These are phyloP conservation scores for Malurus melanocephalus DNA, from an alignment of 2,113 vertebrate species.

Conservation along the genomic window DNA sequence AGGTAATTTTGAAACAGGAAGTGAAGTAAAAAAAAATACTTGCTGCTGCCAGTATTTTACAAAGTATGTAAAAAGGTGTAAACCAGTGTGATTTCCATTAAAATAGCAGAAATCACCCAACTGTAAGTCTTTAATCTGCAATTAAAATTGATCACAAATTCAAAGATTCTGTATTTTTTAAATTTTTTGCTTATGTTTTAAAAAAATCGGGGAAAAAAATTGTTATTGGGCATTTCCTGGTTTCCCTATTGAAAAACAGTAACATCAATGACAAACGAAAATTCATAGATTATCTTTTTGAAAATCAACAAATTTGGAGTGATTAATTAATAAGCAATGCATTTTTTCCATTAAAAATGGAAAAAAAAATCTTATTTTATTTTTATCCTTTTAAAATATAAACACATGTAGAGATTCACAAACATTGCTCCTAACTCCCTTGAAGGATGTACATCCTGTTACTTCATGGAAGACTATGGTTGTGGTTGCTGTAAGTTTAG, in stretches of 20 bases:
- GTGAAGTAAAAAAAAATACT: neutral
- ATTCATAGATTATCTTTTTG: neutral
- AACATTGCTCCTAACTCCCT: neutral
- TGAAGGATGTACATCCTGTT: accelerated
- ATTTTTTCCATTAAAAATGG: neutral
- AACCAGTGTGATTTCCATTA: neutral
- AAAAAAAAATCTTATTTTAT: neutral
- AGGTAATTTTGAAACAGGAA: neutral
- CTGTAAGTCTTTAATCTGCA: neutral
- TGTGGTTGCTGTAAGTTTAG: neutral
- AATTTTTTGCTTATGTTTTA: neutral
- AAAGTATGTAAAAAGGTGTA: neutral
- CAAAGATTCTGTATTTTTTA: neutral
- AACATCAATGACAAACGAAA: neutral
- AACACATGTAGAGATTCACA: neutral
- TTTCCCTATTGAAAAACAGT: neutral
- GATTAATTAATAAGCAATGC: neutral
- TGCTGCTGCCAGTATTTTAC: neutral
- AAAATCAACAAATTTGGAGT: neutral
- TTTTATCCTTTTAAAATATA: neutral
- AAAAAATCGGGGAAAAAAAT: neutral
- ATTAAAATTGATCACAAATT: neutral
- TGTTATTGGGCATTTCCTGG: neutral
- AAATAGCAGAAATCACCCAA: neutral
- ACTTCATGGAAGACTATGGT: neutral